Evolutionary conservation across 1,140 invertebrate species (phyloP).

Genomic region (Drosophila subobscura): DNA sequence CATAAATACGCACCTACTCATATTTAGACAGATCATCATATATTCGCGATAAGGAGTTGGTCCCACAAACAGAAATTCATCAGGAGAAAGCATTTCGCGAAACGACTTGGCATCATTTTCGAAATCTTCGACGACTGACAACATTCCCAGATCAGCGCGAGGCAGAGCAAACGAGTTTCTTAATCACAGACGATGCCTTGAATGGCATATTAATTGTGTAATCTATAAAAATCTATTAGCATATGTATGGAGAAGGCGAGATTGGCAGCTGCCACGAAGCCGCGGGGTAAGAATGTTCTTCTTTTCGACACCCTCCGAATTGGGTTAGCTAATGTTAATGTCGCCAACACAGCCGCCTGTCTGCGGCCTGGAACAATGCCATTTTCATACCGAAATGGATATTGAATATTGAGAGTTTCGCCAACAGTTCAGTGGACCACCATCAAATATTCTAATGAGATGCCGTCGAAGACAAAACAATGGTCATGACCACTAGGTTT

Average conservation of each 20-base stretch:
- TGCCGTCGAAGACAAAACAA: conserved; percentile 29
- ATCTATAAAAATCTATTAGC: conserved; percentile 59
- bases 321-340: conserved; percentile 52
- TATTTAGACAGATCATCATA: conserved; percentile 15
- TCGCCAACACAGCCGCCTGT: conserved; percentile 4
- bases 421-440: conserved; percentile 14
- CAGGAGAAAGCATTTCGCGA: conserved; percentile 48
- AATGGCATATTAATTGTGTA: conserved; percentile 53
- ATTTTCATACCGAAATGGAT: conserved; percentile 50
- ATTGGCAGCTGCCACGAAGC: conserved; percentile 33
- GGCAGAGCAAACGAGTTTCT: conserved; percentile 33
- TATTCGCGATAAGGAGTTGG: conserved; percentile 33
- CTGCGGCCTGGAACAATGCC: conserved; percentile 33
- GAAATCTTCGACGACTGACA: conserved; percentile 30
- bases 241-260: conserved; percentile 45
- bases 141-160: no score
- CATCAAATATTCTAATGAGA: conserved; percentile 44
- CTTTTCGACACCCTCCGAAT: conserved; percentile 44
- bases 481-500: conserved; percentile 45
- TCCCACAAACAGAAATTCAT: conserved; percentile 44
- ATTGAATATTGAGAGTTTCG: conserved; percentile 21
- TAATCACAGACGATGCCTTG: conserved; percentile 26
- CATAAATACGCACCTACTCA: conserved; percentile 27
- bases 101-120: conserved; percentile 38
- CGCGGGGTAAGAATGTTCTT: conserved; percentile 19